Conservation (phyloP, 2,113 vertebrate species). For the Catharus minimus region DNA sequence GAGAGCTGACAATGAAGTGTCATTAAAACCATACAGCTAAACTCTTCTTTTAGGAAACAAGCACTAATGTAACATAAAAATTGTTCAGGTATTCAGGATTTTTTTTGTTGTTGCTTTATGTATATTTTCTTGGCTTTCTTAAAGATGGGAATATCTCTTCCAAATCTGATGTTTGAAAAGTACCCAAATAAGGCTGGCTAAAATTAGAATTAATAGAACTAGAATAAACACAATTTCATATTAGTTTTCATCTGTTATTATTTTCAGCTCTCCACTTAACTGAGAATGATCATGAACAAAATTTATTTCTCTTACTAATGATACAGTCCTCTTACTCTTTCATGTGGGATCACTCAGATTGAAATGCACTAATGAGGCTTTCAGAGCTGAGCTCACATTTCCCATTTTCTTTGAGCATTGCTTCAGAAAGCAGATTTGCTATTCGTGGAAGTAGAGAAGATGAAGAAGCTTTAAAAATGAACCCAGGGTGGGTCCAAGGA, state of each 20-base stretch:
- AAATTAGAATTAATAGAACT: slow-evolving; percentile 55
- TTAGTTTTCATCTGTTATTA: slow-evolving; percentile 51
- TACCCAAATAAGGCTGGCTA: slow-evolving; percentile 10
- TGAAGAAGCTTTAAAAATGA: background rate
- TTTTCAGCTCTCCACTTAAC: slow-evolving; percentile 49
- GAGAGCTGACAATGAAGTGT: background rate
- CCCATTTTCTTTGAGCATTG: slow-evolving; percentile 26
- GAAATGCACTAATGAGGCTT: slow-evolving; percentile 56
- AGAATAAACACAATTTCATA: slow-evolving; percentile 50
- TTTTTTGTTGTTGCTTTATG: slow-evolving; percentile 10
- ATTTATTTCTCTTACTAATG: slow-evolving; percentile 52
- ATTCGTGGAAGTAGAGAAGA: background rate
- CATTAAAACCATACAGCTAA: background rate
- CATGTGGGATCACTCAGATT: slow-evolving; percentile 39
- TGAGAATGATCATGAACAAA: slow-evolving; percentile 21
- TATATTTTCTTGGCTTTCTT: slow-evolving; percentile 45
- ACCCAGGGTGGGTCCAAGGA: background rate
- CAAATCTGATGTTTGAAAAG: slow-evolving; percentile 20
- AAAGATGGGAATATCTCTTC: slow-evolving; percentile 51
- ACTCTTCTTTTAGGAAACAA: slow-evolving; percentile 18
- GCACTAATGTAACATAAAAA: background rate
- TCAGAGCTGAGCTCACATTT: slow-evolving; percentile 29
- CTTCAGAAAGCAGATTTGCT: slow-evolving; percentile 29
- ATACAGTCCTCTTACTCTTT: slow-evolving; percentile 23
- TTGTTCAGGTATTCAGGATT: slow-evolving; percentile 14